phyloP scores from a whole-genome alignment of 2,797 vertebrate genomes.

The Etheostoma perlongum region DNA sequence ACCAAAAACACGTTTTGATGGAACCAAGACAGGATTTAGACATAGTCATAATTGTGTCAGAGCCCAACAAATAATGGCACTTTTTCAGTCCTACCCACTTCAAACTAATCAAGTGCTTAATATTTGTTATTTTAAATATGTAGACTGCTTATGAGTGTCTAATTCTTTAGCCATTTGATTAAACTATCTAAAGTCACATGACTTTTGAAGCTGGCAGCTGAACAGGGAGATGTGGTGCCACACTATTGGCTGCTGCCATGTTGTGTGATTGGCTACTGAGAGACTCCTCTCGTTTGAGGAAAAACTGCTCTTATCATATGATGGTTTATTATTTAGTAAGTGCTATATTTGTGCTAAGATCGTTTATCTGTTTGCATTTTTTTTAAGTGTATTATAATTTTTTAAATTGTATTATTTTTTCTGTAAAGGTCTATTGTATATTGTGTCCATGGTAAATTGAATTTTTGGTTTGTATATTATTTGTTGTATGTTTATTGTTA shows the following conservation, averaged over 20 bases:
- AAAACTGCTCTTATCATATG: no score
- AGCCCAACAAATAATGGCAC: background rate
- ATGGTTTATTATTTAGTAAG: no score
- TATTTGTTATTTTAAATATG: background rate
- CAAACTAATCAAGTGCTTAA: background rate
- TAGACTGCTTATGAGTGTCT: no score
- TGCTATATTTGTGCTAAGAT: no score
- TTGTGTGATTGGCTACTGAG: background rate
- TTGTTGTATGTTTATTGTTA: no score
- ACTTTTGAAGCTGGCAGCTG: background rate
- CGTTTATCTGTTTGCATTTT: no score
- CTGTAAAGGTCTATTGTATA: no score
- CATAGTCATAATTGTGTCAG: background rate
- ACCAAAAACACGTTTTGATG: background rate
- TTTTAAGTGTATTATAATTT: no score
- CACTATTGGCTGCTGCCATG: constrained; percentile 36
- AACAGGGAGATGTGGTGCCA: constrained; percentile 44
- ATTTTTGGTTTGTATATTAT: no score
- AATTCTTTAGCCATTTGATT: background rate
- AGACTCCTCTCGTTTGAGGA: background rate
- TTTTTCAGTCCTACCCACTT: background rate
- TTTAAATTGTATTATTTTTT: no score
- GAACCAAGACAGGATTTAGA: background rate
- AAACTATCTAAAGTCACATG: constrained; percentile 20
- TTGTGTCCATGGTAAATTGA: no score